Evolutionary conservation across 2,888 invertebrate species (phyloP).

Genomic region (Luffia ferchaultella): DNA sequence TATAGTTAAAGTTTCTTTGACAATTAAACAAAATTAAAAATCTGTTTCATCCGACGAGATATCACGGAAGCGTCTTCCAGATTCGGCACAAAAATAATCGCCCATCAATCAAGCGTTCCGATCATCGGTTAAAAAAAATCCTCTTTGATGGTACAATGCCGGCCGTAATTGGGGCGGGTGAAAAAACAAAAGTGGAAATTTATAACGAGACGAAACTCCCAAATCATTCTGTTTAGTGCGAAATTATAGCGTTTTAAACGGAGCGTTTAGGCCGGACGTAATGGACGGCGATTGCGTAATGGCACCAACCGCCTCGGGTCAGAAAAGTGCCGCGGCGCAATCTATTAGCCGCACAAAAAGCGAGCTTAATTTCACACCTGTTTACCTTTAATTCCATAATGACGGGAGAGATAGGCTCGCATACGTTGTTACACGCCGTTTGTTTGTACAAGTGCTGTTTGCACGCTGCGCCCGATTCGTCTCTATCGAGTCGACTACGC

Average conservation of each 20-base stretch:
- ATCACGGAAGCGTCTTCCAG: conserved; percentile 49
- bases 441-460: conserved; percentile 1
- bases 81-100: conserved; percentile 54
- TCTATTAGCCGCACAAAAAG: conserved; percentile 56
- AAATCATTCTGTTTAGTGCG: conserved; percentile 61
- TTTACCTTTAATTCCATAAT: conserved; percentile 59
- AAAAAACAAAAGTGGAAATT: conserved; percentile 62
- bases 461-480: neutral
- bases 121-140: conserved; percentile 38
- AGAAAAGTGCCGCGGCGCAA: conserved; percentile 40
- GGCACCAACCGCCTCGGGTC: conserved; percentile 27
- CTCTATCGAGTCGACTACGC: neutral
- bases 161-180: conserved; percentile 41
- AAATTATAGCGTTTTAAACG: conserved; percentile 61
- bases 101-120: conserved; percentile 51
- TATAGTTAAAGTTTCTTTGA: too few species aligned
- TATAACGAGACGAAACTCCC: conserved; percentile 56
- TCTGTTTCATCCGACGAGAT: conserved; percentile 29
- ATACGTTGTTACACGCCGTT: conserved; percentile 26
- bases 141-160: conserved; percentile 43
- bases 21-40: too few species aligned
- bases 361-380: conserved; percentile 63
- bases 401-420: conserved; percentile 42
- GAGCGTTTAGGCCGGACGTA: conserved; percentile 51
- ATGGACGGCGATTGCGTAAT: conserved; percentile 17